These are phyloP conservation scores for Bolinopsis microptera DNA, from an alignment of 37 sponge, comb jelly and placozoan genomes.

Conservation along the genomic window DNA sequence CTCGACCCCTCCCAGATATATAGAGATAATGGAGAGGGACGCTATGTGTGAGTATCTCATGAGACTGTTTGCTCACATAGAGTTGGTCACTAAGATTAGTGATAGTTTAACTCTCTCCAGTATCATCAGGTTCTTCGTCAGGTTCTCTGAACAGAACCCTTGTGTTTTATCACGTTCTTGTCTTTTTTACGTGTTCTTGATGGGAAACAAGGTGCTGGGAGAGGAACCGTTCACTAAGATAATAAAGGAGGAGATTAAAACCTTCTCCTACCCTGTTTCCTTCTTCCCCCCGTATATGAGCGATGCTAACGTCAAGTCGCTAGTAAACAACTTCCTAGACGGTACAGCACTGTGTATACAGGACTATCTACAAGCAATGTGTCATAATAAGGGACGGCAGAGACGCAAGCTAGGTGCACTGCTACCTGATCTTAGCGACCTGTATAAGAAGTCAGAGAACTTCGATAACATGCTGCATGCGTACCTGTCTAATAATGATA, in stretches of 20 bases:
- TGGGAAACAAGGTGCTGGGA: slow-evolving; percentile 42
- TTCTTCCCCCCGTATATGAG: slow-evolving; percentile 23
- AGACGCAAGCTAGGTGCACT: slow-evolving; percentile 47
- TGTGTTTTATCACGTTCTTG: slow-evolving; percentile 43
- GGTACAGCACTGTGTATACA: slow-evolving; percentile 16
- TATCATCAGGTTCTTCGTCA: slow-evolving; percentile 45
- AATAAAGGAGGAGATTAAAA: slow-evolving; percentile 57
- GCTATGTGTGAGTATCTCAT: slow-evolving; percentile 11
- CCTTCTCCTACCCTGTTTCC: slow-evolving; percentile 39
- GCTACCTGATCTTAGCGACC: not conserved
- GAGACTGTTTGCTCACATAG: slow-evolving; percentile 35
- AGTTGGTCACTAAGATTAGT: not conserved
- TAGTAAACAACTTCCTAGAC: slow-evolving; percentile 23
- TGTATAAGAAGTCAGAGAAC: slow-evolving; percentile 30
- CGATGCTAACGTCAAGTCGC: not conserved
- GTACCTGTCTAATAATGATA: not conserved
- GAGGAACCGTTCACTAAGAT: slow-evolving; percentile 8
- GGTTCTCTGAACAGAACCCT: slow-evolving; percentile 32
- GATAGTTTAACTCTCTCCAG: slow-evolving; percentile 9
- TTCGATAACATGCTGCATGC: slow-evolving; percentile 42
- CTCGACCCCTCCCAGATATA: slow-evolving; percentile 48
- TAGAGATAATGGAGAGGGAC: not conserved
- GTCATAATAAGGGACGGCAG: slow-evolving; percentile 56
- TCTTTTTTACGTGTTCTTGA: slow-evolving; percentile 24
- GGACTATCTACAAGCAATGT: slow-evolving; percentile 61